Evolutionary conservation across 2,888 invertebrate genomes (phyloP).

Genomic region (Spodoptera picta): DNA sequence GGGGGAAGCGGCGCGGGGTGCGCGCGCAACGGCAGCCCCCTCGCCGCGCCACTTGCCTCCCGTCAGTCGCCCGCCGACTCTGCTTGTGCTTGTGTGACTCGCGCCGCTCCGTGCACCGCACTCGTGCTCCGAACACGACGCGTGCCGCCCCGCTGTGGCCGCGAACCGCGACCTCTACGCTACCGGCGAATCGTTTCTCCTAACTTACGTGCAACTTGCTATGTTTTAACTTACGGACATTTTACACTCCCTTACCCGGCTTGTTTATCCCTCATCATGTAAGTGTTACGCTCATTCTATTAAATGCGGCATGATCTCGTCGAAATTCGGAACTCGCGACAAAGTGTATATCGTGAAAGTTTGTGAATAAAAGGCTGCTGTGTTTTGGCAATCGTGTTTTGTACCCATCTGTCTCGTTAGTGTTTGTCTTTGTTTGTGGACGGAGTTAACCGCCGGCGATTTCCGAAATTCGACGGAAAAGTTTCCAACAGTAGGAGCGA

Average conservation of each 20-base stretch:
- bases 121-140: slow-evolving; percentile 88
- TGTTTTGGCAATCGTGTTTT: slow-evolving; percentile 68
- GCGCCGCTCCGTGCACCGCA: slow-evolving; percentile 88
- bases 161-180: slow-evolving; percentile 90
- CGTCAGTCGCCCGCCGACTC: slow-evolving; percentile 90
- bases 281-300: slow-evolving; percentile 87
- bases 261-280: slow-evolving; percentile 88
- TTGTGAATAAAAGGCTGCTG: slow-evolving; percentile 82
- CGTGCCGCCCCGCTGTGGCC: slow-evolving; percentile 88
- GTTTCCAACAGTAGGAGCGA: slow-evolving; percentile 75
- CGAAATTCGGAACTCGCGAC: slow-evolving; percentile 86
- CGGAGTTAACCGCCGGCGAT: slow-evolving; percentile 72
- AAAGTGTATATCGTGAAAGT: slow-evolving; percentile 82
- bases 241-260: slow-evolving; percentile 85
- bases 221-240: slow-evolving; percentile 86
- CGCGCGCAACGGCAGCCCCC: slow-evolving; percentile 85
- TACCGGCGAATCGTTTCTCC: slow-evolving; percentile 88
- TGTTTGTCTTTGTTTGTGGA: slow-evolving; percentile 73
- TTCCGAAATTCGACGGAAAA: slow-evolving; percentile 86
- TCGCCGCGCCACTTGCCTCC: slow-evolving; percentile 80
- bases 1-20: slow-evolving; percentile 73
- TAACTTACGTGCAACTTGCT: slow-evolving; percentile 86
- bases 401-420: slow-evolving; percentile 59
- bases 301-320: slow-evolving; percentile 78
- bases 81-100: slow-evolving; percentile 89